phyloP scores from a whole-genome alignment of 2,113 vertebrate species.

The Nanorana parkeri region DNA sequence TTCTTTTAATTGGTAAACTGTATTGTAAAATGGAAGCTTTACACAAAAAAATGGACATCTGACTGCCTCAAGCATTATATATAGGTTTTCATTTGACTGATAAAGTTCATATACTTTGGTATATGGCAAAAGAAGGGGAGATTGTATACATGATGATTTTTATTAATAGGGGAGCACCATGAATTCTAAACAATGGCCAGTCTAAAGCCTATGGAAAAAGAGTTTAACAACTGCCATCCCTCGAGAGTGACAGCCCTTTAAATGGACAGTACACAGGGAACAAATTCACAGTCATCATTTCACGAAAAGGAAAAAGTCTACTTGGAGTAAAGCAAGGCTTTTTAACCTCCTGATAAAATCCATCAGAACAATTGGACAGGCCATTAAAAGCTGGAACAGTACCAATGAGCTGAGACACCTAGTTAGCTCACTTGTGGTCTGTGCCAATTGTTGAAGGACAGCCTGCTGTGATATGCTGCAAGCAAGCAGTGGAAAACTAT shows the following conservation, averaged over 20 bases:
- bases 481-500: conserved; percentile 22
- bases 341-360: conserved; percentile 63
- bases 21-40: too few relatives aligned
- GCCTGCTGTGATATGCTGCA: conserved; percentile 46
- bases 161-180: too few relatives aligned
- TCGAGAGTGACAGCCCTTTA: conserved; percentile 48
- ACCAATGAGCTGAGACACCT: conserved; percentile 52
- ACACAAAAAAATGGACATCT: too few relatives aligned
- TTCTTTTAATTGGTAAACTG: too few relatives aligned
- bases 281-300: conserved; percentile 36
- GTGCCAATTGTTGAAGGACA: conserved; percentile 56
- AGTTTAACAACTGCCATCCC: conserved; percentile 32
- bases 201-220: not conserved
- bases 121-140: too few relatives aligned
- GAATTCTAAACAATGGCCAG: too few relatives aligned
- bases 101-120: too few relatives aligned
- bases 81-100: too few relatives aligned
- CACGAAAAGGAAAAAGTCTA: conserved; percentile 40
- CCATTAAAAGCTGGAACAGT: conserved; percentile 61
- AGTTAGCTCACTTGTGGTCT: conserved; percentile 52
- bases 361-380: conserved; percentile 61
- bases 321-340: conserved; percentile 52
- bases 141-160: too few relatives aligned
- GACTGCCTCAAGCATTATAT: too few relatives aligned
- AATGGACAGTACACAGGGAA: conserved; percentile 51